Evolutionary conservation across 30 jellyfish, hydroid and myxozoan species (phyloP).

Genomic region (Catostylus mosaicus): DNA sequence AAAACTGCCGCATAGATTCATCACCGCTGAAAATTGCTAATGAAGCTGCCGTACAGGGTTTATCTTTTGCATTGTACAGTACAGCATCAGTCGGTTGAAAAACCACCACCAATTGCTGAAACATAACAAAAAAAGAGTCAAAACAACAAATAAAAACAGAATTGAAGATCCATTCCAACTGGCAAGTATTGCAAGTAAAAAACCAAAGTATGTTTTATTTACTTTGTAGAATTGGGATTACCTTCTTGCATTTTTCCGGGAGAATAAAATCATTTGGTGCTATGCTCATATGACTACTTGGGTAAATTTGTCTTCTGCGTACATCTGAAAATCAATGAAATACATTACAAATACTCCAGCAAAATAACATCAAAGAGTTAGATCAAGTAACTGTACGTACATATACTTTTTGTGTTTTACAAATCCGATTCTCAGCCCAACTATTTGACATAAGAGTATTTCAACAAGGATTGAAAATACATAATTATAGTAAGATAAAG

Average conservation of each 20-base stretch:
- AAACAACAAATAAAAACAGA: neutral
- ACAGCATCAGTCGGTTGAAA: slow-evolving; percentile 55
- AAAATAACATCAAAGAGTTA: no score
- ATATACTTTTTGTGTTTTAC: no score
- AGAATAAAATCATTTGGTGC: slow-evolving; percentile 81
- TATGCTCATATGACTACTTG: slow-evolving; percentile 68
- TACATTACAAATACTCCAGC: no score
- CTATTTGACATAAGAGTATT: no score
- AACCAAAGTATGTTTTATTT: neutral
- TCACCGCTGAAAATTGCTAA: slow-evolving; percentile 81
- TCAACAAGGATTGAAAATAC: no score
- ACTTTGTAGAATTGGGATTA: neutral
- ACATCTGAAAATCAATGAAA: slow-evolving; percentile 67
- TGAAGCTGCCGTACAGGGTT: slow-evolving; percentile 54
- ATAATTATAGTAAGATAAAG: no score
- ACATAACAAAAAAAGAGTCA: neutral
- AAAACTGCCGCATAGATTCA: slow-evolving; percentile 65
- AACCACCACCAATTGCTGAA: slow-evolving; percentile 53
- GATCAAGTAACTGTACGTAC: no score
- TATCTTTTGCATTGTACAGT: slow-evolving; percentile 14
- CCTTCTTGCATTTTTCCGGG: slow-evolving; percentile 67
- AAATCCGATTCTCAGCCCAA: no score
- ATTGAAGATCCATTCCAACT: neutral
- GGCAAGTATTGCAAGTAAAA: neutral
- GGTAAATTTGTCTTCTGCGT: slow-evolving; percentile 58